Percentiles rank a stretch among this genome's conserved stretches.
Conservation (phyloP, 2,797 vertebrate genomes). For the Varecia variegata region DNA sequence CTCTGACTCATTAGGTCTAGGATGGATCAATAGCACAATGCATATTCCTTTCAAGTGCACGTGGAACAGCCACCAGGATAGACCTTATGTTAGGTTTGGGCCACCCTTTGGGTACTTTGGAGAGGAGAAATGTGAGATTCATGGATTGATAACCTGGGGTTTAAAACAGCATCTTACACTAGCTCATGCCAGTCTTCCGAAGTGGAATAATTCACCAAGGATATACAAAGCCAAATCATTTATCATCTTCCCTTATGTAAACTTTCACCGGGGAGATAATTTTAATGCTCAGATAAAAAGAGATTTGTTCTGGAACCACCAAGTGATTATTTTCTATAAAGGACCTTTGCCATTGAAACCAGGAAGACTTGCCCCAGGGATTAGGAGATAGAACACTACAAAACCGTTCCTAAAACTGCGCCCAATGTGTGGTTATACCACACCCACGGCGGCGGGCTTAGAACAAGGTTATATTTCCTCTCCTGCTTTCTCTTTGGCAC, state of each 20-base stretch:
- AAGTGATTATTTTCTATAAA: constrained; percentile 29
- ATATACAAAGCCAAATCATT: neutral
- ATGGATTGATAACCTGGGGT: neutral
- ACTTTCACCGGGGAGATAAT: constrained; percentile 28
- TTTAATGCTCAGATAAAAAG: constrained; percentile 26
- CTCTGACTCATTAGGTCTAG: neutral
- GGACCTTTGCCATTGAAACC: constrained; percentile 14
- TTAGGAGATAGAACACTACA: constrained; percentile 7
- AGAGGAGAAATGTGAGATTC: no score
- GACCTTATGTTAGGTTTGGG: neutral
- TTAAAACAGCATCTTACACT: neutral
- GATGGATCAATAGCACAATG: neutral
- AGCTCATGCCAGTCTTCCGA: neutral
- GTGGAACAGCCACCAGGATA: neutral
- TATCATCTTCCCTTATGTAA: neutral
- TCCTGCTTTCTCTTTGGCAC: constrained; percentile 60
- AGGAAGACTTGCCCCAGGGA: constrained; percentile 58
- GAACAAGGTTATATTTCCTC: constrained; percentile 50
- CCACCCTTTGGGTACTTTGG: neutral
- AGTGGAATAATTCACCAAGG: neutral
- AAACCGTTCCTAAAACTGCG: constrained; percentile 55
- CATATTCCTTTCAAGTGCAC: neutral
- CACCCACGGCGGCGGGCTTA: neutral
- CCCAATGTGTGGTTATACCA: constrained; percentile 51
- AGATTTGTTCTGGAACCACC: constrained; percentile 43